Evolutionary conservation across 2,797 vertebrate genomes (phyloP).

Genomic region (Sebastes vulpes): DNA sequence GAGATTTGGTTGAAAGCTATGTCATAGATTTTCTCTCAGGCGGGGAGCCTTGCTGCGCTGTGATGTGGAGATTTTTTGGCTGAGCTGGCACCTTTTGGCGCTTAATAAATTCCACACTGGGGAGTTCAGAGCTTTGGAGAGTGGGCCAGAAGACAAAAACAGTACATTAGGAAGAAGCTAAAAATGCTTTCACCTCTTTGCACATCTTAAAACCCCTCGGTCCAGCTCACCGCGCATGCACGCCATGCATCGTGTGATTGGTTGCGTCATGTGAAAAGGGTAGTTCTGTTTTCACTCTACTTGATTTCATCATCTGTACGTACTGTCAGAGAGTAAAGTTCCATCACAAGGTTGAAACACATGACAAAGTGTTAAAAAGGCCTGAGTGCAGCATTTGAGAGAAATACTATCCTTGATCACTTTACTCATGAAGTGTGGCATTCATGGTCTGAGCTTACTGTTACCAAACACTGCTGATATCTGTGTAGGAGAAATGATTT

Average conservation of each 20-base stretch:
- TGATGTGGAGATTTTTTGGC: slow-evolving; percentile 69
- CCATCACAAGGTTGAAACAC: slow-evolving; percentile 20
- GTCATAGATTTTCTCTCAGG: slow-evolving; percentile 65
- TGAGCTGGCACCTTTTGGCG: slow-evolving; percentile 66
- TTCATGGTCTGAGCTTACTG: slow-evolving; percentile 1
- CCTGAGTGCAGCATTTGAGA: slow-evolving; percentile 23
- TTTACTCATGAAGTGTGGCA: not conserved
- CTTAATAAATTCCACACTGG: slow-evolving; percentile 57
- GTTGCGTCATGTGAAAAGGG: slow-evolving; percentile 11
- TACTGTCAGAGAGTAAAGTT: slow-evolving; percentile 20
- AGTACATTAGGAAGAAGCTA: slow-evolving; percentile 18
- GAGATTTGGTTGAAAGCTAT: slow-evolving; percentile 81
- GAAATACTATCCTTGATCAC: slow-evolving; percentile 14
- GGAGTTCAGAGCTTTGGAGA: slow-evolving; percentile 42
- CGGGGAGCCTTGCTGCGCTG: slow-evolving; percentile 21
- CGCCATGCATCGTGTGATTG: not conserved
- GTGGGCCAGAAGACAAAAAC: slow-evolving; percentile 33
- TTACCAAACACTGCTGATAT: not conserved
- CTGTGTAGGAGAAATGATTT: not conserved
- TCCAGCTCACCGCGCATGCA: not conserved
- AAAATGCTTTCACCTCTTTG: slow-evolving; percentile 25
- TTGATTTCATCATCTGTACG: slow-evolving; percentile 11
- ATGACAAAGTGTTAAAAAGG: slow-evolving; percentile 36
- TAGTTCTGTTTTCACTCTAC: slow-evolving; percentile 1
- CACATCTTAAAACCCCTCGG: not conserved